phyloP scores from a whole-genome alignment of 1,140 invertebrate species.

The Tetranychus cinnabarinus region DNA sequence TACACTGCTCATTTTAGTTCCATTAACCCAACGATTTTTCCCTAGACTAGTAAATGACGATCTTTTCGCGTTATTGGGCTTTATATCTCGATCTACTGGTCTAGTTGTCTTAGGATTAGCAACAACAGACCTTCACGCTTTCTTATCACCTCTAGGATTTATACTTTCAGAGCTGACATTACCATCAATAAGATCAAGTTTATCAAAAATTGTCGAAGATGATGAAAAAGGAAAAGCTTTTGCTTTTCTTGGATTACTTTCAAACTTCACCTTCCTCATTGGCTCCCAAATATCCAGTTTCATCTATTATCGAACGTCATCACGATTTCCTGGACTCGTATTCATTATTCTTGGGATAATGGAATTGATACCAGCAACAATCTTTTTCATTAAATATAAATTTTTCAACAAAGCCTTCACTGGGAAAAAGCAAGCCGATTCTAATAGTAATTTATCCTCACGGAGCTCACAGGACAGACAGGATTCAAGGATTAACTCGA shows the following conservation, averaged over 20 bases:
- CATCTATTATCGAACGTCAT: background rate
- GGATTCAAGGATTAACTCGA: too few relatives aligned
- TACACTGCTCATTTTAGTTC: conserved; percentile 18
- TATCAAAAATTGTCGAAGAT: conserved; percentile 22
- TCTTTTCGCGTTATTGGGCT: conserved; percentile 18
- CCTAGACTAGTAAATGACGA: conserved; percentile 15
- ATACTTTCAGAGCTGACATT: conserved; percentile 24
- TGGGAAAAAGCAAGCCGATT: too few relatives aligned
- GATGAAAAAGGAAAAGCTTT: conserved; percentile 27
- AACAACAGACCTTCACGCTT: conserved; percentile 9
- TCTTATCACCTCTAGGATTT: conserved; percentile 11
- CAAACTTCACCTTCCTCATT: background rate
- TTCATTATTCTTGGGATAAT: background rate
- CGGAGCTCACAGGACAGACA: too few relatives aligned
- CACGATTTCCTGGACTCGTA: background rate
- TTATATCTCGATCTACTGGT: conserved; percentile 20
- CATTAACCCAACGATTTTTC: conserved; percentile 14
- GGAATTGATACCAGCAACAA: background rate
- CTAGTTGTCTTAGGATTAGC: conserved; percentile 20
- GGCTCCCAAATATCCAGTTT: background rate
- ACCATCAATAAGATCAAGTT: conserved; percentile 22
- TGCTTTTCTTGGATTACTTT: conserved; percentile 19
- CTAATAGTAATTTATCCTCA: too few relatives aligned
- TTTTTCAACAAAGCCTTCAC: background rate
- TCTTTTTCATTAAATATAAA: background rate